Evolutionary conservation across 2,888 invertebrate species (phyloP), one percentile per base, ranked within the genome.

Genomic region (Rotaria macrura): DNA sequence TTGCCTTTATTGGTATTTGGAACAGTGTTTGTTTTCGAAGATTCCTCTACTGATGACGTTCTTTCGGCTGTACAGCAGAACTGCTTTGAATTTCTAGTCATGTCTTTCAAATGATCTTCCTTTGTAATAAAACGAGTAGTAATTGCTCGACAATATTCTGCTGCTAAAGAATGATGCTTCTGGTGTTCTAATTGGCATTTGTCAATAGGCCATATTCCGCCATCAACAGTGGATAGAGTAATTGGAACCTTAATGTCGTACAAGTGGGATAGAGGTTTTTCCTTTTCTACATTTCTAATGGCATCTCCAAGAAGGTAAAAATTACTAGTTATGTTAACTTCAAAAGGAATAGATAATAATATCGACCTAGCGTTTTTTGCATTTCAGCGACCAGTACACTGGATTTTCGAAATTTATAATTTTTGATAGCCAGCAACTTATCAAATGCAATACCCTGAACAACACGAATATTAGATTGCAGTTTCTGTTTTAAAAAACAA

Each of bases 111-210:
- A 10, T 74, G 17, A 6, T 74, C 25, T 74, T 43, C 20, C 4
- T 43, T 17, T 4, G 43, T 40, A 40, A 74, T 74, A 25, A 74
- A 40, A 7, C 40, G 7, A 40, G 20, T 40, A 38, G 40, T 43
- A 43, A 74, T 74, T 23, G 74, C 74, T 6, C 74, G 74, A 74
- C 74, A 74, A 74, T 74, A 74, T 12, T 74, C 74, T 25, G 74
- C 74, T 25, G 74, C 23, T 74, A 74, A 40, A 9, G 74, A 74
- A 74, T 74, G 74, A 74, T 74, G 74, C 20, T 9, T 7, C 12
- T 74, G 43, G 12, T 74, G 43, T 23, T 14, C 43, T 2, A 74
- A 6, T 25, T 34, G 9, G n/a, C 43, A 74, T 6, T 9, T 38
- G 12, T 74, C 74, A 43, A 43, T 74, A 0, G 74, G 74, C 40